Conservation (phyloP, 2,113 vertebrate genomes). For the Odobenus rosmarus region DNA sequence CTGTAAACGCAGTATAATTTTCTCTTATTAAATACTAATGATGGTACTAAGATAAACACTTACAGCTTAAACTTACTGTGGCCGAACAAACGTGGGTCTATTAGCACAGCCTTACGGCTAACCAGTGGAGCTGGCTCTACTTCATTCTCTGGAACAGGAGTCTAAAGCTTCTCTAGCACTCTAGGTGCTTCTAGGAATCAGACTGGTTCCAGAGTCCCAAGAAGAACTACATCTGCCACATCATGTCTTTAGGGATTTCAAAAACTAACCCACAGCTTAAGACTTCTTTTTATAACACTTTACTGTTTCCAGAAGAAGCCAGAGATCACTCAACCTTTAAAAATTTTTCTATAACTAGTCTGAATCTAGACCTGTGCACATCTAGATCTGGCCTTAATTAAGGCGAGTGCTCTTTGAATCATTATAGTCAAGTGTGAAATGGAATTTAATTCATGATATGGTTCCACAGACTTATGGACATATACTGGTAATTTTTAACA, state of each 20-base stretch:
- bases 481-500: neutral
- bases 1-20: neutral
- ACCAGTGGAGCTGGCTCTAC: neutral
- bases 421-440: neutral
- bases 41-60: neutral
- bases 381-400: neutral
- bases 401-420: neutral
- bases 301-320: neutral
- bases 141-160: neutral
- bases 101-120: neutral
- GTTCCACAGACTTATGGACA: neutral
- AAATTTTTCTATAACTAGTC: neutral
- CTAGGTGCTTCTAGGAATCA: neutral
- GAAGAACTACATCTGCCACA: neutral
- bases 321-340: slow-evolving; percentile 1
- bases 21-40: neutral
- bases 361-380: neutral
- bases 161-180: neutral
- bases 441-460: neutral
- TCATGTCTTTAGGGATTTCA: slow-evolving; percentile 41
- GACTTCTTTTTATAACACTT: neutral
- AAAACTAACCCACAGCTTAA: neutral
- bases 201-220: neutral
- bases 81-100: neutral
- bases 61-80: neutral